Evolutionary conservation across 2,888 invertebrate genomes (phyloP).

Genomic region (Diabrotica balteata): DNA sequence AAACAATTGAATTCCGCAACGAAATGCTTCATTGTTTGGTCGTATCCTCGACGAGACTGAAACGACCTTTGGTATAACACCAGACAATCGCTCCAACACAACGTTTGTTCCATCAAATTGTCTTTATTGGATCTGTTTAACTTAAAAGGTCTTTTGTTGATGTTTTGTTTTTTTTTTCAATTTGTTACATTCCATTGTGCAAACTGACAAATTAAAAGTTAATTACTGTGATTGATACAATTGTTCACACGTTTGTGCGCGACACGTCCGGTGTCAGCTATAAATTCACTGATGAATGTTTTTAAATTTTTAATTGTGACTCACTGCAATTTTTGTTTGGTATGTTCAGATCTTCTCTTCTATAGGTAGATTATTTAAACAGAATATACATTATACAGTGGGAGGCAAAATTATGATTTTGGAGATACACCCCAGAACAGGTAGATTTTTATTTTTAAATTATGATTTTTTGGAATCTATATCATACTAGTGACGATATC

Average conservation of each 20-base stretch:
- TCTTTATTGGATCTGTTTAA: constrained; percentile 11
- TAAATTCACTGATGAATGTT: not conserved
- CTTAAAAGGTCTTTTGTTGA: constrained; percentile 6
- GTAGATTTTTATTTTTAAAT: too few species aligned
- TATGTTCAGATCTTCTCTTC: too few species aligned
- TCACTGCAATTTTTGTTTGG: too few species aligned
- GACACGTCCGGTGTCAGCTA: not conserved
- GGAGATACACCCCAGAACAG: too few species aligned
- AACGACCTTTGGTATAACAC: constrained; percentile 11
- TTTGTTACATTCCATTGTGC: not conserved
- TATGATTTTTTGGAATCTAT: too few species aligned
- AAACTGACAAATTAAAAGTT: not conserved
- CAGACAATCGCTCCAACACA: constrained; percentile 14
- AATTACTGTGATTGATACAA: constrained; percentile 2
- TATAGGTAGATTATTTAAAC: too few species aligned
- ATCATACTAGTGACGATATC: too few species aligned
- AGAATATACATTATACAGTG: too few species aligned
- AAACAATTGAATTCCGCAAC: constrained; percentile 18
- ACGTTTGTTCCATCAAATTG: constrained; percentile 13
- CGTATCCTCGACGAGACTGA: not conserved
- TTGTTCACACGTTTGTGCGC: not conserved
- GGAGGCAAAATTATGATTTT: too few species aligned
- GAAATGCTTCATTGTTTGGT: constrained; percentile 13
- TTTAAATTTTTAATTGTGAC: too few species aligned
- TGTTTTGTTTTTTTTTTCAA: not conserved